These are phyloP conservation scores for Cylas formicarius DNA, from an alignment of 1,140 invertebrate species.

Conservation along the genomic window DNA sequence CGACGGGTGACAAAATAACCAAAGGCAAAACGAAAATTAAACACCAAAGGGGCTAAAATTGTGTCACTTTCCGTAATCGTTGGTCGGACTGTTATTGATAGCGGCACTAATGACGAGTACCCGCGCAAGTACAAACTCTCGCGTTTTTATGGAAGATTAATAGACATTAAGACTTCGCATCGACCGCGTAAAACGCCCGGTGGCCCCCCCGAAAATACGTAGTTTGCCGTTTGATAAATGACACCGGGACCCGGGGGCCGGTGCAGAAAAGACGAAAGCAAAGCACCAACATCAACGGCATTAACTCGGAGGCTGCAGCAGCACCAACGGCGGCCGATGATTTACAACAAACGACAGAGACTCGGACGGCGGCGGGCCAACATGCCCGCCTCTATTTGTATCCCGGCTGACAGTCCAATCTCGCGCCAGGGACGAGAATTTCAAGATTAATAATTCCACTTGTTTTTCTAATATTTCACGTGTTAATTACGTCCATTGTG, in stretches of 20 bases:
- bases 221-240: slow-evolving; percentile 12
- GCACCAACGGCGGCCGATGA: slow-evolving; percentile 14
- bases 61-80: too few relatives aligned
- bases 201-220: slow-evolving; percentile 8
- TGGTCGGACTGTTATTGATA: too few relatives aligned
- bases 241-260: slow-evolving; percentile 1
- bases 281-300: slow-evolving; percentile 12
- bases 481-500: slow-evolving; percentile 24
- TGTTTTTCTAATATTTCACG: slow-evolving; percentile 26
- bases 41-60: too few relatives aligned
- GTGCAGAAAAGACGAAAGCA: slow-evolving; percentile 11
- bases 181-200: slow-evolving; percentile 1
- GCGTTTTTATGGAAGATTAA: slow-evolving; percentile 12
- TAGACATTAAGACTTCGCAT: slow-evolving; percentile 9
- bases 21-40: too few relatives aligned
- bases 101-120: too few relatives aligned
- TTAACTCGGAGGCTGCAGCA: too few relatives aligned
- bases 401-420: slow-evolving; percentile 21
- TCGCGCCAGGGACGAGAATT: slow-evolving; percentile 13
- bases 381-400: slow-evolving; percentile 21
- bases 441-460: slow-evolving; percentile 25
- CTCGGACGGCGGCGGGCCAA: too few relatives aligned
- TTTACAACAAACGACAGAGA: slow-evolving; percentile 17
- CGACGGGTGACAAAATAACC: too few relatives aligned
- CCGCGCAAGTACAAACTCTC: too few relatives aligned